Percentiles rank a stretch among this genome's conserved stretches.
Conservation (phyloP, 2,888 invertebrate species). For the Oscheius sp. region DNA sequence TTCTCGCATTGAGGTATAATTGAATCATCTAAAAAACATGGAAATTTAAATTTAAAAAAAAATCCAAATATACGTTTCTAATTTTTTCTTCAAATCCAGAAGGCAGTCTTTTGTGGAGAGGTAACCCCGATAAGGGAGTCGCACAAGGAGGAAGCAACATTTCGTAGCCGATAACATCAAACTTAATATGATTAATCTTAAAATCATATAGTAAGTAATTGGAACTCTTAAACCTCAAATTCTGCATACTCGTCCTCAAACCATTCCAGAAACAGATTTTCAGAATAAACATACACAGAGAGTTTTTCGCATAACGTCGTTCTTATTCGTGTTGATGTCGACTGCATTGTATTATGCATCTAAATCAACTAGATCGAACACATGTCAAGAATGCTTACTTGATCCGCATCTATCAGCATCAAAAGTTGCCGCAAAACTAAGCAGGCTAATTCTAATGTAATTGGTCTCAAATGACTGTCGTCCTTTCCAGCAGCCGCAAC, state of each 20-base stretch:
- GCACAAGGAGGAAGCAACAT: slow-evolving; percentile 93
- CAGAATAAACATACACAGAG: slow-evolving; percentile 79
- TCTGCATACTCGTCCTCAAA: slow-evolving; percentile 98
- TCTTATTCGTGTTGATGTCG: slow-evolving; percentile 72
- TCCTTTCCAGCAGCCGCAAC: slow-evolving; percentile 46
- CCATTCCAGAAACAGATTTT: slow-evolving; percentile 97
- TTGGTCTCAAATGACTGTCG: slow-evolving; percentile 89
- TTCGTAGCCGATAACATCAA: slow-evolving; percentile 94
- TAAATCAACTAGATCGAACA: background rate
- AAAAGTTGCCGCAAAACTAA: slow-evolving; percentile 83
- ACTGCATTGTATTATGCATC: slow-evolving; percentile 44
- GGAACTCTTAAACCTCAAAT: slow-evolving; percentile 79
- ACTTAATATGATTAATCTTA: slow-evolving; percentile 53
- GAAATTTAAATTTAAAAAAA: background rate
- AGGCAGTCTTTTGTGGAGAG: slow-evolving; percentile 90
- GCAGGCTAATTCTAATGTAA: slow-evolving; percentile 89
- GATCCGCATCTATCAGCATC: slow-evolving; percentile 75
- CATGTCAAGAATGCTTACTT: slow-evolving; percentile 29
- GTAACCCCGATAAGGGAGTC: slow-evolving; percentile 94
- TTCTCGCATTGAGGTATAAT: slow-evolving; percentile 55
- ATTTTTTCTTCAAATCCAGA: slow-evolving; percentile 87
- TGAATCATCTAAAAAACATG: slow-evolving; percentile 49
- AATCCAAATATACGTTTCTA: slow-evolving; percentile 74
- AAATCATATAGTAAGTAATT: background rate
- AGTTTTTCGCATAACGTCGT: slow-evolving; percentile 76